Percentiles rank a stretch among this genome's conserved stretches.
Conservation (phyloP, 92 coral and sea anemone genomes). For the Zoanthus sociatus region DNA sequence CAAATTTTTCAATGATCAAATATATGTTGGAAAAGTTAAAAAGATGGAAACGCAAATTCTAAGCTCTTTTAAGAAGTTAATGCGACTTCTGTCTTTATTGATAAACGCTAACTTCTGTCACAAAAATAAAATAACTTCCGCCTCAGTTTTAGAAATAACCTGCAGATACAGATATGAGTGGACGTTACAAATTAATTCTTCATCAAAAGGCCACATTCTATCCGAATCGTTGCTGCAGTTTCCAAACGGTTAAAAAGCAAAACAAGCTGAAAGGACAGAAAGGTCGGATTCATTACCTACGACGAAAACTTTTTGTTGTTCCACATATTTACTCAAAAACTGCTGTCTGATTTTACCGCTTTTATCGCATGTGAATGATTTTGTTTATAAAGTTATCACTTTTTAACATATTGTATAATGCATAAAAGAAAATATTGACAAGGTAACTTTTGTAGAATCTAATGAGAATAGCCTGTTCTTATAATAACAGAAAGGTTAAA, state of each 20-base stretch:
- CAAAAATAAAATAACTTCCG: too few species aligned
- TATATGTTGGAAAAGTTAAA: not conserved
- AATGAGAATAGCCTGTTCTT: too few species aligned
- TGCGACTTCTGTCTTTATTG: not conserved
- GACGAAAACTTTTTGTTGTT: not conserved
- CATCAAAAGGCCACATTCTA: not conserved
- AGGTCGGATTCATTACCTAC: not conserved
- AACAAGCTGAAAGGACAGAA: not conserved
- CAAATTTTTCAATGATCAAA: not conserved
- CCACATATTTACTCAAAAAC: not conserved
- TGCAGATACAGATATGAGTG: not conserved
- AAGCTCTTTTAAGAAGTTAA: not conserved
- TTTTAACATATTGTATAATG: not conserved
- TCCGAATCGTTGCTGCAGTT: not conserved
- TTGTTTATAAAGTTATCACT: not conserved
- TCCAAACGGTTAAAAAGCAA: not conserved
- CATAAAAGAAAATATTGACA: not conserved
- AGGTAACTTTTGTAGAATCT: not conserved
- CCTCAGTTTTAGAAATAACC: too few species aligned
- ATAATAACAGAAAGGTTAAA: too few species aligned
- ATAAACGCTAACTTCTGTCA: too few species aligned
- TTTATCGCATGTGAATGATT: not conserved
- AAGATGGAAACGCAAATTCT: not conserved
- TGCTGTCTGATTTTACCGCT: not conserved
- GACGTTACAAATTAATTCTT: not conserved